phyloP scores from a whole-genome alignment of 2,113 vertebrate genomes.

The Nothoprocta perdicaria region DNA sequence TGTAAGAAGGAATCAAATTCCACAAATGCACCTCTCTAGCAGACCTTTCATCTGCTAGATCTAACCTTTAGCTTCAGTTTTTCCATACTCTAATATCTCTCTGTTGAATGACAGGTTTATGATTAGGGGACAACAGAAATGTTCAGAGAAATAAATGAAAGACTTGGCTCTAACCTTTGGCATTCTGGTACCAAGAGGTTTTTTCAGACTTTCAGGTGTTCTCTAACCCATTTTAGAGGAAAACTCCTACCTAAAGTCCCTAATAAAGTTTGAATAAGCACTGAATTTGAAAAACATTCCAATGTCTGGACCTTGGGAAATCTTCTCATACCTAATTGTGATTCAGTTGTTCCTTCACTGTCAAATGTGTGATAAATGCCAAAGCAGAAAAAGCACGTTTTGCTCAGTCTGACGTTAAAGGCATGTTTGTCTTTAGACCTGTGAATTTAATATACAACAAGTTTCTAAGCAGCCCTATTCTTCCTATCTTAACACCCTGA shows the following conservation, averaged over 20 bases:
- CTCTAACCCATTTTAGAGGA: not conserved
- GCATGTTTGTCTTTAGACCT: slow-evolving; percentile 36
- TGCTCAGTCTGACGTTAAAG: slow-evolving; percentile 39
- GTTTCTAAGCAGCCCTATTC: not conserved
- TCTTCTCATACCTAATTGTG: slow-evolving; percentile 29
- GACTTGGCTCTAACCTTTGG: not conserved
- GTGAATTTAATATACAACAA: slow-evolving; percentile 17
- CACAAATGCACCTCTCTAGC: not conserved
- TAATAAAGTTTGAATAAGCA: slow-evolving; percentile 27
- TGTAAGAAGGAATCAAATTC: not conserved
- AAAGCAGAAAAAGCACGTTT: slow-evolving; percentile 7
- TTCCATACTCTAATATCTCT: slow-evolving; percentile 10
- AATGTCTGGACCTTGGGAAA: slow-evolving; percentile 25
- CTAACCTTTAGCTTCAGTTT: slow-evolving; percentile 50
- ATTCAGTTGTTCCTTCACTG: slow-evolving; percentile 35
- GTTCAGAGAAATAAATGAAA: not conserved
- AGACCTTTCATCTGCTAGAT: not conserved
- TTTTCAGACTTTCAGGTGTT: not conserved
- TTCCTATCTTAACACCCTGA: not conserved
- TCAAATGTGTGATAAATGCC: slow-evolving; percentile 51
- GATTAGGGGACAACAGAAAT: slow-evolving; percentile 45
- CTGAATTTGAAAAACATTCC: not conserved
- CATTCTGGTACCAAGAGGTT: not conserved
- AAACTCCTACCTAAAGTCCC: slow-evolving; percentile 6
- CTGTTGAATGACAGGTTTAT: slow-evolving; percentile 35